Percentiles rank a stretch among this genome's conserved stretches.
phyloP scores from a whole-genome alignment of 2,888 invertebrate genomes.

The Tenodera sinensis region DNA sequence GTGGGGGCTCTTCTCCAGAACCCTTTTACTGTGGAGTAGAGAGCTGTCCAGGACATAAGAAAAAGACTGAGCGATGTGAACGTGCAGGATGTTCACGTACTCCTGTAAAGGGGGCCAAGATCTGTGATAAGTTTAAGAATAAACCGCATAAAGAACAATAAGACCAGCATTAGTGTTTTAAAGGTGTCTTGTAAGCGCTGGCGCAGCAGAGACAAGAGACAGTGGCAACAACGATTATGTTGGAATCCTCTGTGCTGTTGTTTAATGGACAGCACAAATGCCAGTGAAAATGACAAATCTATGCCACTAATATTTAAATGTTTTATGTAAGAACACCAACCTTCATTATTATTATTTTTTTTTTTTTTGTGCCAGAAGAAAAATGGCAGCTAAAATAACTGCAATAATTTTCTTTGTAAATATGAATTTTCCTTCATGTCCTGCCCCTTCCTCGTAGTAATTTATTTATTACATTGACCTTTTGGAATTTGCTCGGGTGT shows the following conservation, averaged over 20 bases:
- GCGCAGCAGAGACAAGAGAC: background rate
- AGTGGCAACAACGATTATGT: background rate
- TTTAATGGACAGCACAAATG: background rate
- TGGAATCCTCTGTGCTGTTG: background rate
- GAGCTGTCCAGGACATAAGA: conserved; percentile 5
- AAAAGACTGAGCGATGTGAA: conserved; percentile 2
- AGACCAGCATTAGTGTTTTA: background rate
- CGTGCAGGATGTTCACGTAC: background rate
- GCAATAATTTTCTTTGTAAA: background rate
- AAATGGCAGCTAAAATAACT: background rate
- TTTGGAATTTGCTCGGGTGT: background rate
- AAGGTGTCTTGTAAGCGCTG: background rate
- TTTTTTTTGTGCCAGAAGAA: background rate
- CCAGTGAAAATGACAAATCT: background rate
- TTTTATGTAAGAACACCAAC: background rate
- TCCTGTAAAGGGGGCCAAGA: background rate
- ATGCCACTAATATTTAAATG: background rate
- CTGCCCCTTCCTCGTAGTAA: background rate
- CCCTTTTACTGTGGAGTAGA: conserved; percentile 5
- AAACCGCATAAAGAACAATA: background rate
- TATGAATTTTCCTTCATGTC: background rate
- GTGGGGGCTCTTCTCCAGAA: conserved; percentile 3
- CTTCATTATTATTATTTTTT: no score
- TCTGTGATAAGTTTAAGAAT: background rate
- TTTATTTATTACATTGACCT: background rate